A percentile compares a stretch with the other conserved stretches of the same genome.
Conservation (phyloP, 92 coral and sea anemone genomes). For the Micromussa lordhowensis region DNA sequence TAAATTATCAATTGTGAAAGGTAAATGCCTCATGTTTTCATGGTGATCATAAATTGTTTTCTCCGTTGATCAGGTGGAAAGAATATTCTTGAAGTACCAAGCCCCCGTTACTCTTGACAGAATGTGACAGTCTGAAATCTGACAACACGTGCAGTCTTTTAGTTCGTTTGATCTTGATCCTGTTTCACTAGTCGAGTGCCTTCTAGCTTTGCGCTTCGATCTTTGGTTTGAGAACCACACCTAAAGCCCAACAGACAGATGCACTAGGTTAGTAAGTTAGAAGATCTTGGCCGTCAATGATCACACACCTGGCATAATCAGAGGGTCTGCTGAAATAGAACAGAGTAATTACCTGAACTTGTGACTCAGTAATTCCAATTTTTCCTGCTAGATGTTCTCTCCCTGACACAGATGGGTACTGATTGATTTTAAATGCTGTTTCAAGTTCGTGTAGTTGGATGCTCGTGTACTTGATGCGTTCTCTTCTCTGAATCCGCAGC, state of each 20-base stretch:
- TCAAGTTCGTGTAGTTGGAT: constrained; percentile 21
- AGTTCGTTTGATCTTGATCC: neutral
- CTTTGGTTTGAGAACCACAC: constrained; percentile 44
- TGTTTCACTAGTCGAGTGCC: constrained; percentile 13
- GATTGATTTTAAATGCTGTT: neutral
- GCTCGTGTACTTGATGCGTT: constrained; percentile 20
- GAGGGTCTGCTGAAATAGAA: neutral
- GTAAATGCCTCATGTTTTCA: too few species aligned
- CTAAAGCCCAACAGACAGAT: constrained; percentile 17
- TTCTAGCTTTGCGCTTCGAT: constrained; percentile 12
- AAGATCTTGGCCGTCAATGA: too few species aligned
- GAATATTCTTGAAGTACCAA: constrained; percentile 17
- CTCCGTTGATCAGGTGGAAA: neutral
- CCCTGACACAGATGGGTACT: constrained; percentile 5
- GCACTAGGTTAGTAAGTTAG: neutral
- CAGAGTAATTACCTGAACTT: constrained; percentile 7
- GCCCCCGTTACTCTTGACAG: neutral
- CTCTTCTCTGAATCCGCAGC: neutral
- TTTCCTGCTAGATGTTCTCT: constrained; percentile 11
- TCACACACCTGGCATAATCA: neutral
- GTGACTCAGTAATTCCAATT: constrained; percentile 1
- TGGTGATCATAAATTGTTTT: neutral
- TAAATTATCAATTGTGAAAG: too few species aligned
- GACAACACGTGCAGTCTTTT: constrained; percentile 5
- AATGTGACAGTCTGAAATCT: neutral